Evolutionary conservation across 1,140 invertebrate species (phyloP).

Genomic region (Euura lappo): DNA sequence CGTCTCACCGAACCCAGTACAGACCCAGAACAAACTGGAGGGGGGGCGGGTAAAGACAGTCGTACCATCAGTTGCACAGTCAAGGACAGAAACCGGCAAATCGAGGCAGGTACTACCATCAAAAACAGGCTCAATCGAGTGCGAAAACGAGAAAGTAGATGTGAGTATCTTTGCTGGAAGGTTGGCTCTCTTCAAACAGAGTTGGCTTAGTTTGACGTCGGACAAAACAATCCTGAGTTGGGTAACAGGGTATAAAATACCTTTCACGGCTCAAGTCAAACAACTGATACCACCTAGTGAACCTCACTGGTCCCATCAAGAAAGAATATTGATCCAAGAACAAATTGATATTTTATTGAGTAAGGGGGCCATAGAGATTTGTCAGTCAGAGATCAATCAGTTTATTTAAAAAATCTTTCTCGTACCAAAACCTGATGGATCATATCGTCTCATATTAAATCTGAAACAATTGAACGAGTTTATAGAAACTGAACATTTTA

Average conservation of each 20-base stretch:
- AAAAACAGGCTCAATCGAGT: neutral
- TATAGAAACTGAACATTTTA: conserved; percentile 27
- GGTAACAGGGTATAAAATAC: conserved; percentile 19
- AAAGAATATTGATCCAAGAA: too few relatives aligned
- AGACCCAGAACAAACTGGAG: too few relatives aligned
- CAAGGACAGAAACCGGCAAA: too few relatives aligned
- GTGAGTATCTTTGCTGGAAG: conserved; percentile 13
- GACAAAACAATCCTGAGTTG: conserved; percentile 13
- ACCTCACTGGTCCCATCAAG: too few relatives aligned
- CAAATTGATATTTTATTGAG: too few relatives aligned
- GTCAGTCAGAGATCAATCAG: conserved; percentile 15
- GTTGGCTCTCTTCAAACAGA: conserved; percentile 7
- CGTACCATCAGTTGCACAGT: too few relatives aligned
- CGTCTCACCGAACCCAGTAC: too few relatives aligned
- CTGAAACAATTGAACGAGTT: conserved; percentile 38
- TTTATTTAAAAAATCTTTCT: conserved; percentile 29
- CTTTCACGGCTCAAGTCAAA: too few relatives aligned
- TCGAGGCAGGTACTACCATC: neutral
- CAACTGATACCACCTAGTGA: too few relatives aligned
- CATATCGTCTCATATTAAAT: conserved; percentile 35
- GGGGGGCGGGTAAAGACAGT: too few relatives aligned
- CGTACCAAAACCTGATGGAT: conserved; percentile 30
- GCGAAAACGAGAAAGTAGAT: conserved; percentile 11
- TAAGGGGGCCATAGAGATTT: conserved; percentile 21
- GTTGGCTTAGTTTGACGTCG: conserved; percentile 12